Base-by-base conservation (phyloP, 2,888 invertebrate genomes). In the Monochamus alternatus region DNA sequence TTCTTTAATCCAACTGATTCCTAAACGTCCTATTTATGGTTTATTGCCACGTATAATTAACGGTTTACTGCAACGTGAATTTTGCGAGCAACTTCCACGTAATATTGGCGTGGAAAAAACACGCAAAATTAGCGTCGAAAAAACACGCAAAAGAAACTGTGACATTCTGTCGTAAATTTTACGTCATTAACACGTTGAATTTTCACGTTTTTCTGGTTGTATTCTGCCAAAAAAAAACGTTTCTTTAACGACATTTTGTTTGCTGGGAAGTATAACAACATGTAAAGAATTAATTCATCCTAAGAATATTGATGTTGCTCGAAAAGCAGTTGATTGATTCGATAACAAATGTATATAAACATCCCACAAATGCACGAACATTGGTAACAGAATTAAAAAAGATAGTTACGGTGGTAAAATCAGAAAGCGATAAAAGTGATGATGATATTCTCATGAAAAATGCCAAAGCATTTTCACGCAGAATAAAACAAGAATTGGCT, bases 91-190 rank as follows among this genome's bases (percentile, higher is more conserved):
- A 38, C 38, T 38, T 38, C 38, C 14, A 58, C 14, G 58, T 58
- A 14, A 58, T n/a, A 22, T 58, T 58, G 3, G 14, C 58, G 58
- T 14, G 7, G 14, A 58, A 58, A 58, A 58, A 58, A 58, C 58
- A 58, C 58, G 38, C 7, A 14, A 58, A 58, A 22, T 58, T 58
- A 7, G 14, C 58, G 58, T 14, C 14, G 14, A 58, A 58, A 58
- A 58, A 58, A 58, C 58, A 58, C 58, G 38, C 7, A 14, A 58
- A 58, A 58, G n/a, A 58, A n/a, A n/a, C 58, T 58, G 58, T 14
- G 58, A 58, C 58, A 58, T 58, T 58, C 58, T 14, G 10, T n/a
- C 58, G 58, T 58, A 58, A 58, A 58, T 58, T 58, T 58, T 58
- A 14, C 58, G 14, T 58, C 58, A 58, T 58, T n/a, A 58, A 58